Percentiles rank a stretch among this genome's conserved stretches.
Evolutionary conservation across 2,888 invertebrate species (phyloP).

Genomic region (Netelia inedita): DNA sequence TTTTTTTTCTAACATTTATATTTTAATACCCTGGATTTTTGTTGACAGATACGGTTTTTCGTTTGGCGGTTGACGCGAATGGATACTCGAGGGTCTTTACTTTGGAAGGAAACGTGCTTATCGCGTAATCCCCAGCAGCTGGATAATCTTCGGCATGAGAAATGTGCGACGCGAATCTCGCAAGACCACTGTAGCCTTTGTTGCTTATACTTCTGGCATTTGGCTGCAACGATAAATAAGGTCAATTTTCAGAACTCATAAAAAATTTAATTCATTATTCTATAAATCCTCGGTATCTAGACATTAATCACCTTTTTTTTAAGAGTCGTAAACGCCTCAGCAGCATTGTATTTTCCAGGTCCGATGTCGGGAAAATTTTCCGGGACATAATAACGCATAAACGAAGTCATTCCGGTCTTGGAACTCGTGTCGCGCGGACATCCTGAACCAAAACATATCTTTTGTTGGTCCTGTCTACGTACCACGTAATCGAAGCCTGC

Average conservation of each 20-base stretch:
- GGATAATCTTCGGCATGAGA: conserved; percentile 73
- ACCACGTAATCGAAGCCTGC: conserved; percentile 79
- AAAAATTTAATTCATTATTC: neutral
- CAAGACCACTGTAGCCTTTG: conserved; percentile 80
- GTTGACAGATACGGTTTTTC: conserved; percentile 68
- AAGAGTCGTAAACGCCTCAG: conserved; percentile 76
- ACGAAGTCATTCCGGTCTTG: conserved; percentile 76
- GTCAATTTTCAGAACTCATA: neutral
- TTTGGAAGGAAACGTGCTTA: conserved; percentile 67
- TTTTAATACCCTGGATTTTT: conserved; percentile 79
- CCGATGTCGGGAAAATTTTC: conserved; percentile 77
- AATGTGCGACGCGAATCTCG: conserved; percentile 69
- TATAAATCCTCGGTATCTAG: too few relatives aligned
- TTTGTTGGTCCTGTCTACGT: conserved; percentile 75
- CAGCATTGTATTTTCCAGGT: conserved; percentile 77
- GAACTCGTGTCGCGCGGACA: conserved; percentile 75
- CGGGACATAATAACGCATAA: conserved; percentile 76
- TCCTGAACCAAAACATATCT: conserved; percentile 81
- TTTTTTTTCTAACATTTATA: neutral
- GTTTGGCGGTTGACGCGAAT: conserved; percentile 73
- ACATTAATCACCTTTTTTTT: conserved; percentile 73
- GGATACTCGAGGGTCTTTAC: conserved; percentile 73
- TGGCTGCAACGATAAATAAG: conserved; percentile 73
- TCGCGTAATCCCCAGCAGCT: conserved; percentile 75
- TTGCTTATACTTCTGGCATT: conserved; percentile 77